Percentiles rank a stretch among this genome's conserved stretches.
These are phyloP conservation scores for Bombus terrestris DNA, from an alignment of 1,140 invertebrate genomes.

Conservation along the genomic window DNA sequence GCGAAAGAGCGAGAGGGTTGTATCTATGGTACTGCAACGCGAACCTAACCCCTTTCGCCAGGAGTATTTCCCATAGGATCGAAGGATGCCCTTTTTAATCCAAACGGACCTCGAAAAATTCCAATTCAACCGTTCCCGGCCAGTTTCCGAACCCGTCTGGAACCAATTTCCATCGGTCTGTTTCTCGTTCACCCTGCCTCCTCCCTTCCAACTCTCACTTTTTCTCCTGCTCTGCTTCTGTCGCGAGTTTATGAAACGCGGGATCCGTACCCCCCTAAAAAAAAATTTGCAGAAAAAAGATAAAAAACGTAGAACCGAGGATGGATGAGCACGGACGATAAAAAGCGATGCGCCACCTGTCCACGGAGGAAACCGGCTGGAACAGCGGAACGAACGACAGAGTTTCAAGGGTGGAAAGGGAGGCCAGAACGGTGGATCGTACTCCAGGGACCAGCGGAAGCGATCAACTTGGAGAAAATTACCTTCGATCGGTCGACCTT, in stretches of 20 bases:
- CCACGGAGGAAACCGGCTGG: background rate
- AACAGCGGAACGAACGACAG: background rate
- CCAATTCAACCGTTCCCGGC: conserved; percentile 42
- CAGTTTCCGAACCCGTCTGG: conserved; percentile 32
- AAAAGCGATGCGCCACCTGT: conserved; percentile 1
- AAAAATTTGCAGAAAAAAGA: background rate
- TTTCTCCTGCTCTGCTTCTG: background rate
- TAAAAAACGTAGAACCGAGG: background rate
- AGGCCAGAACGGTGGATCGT: conserved; percentile 40
- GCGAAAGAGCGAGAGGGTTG: background rate
- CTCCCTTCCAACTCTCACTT: background rate
- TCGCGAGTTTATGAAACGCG: conserved; percentile 44
- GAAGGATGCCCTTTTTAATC: conserved; percentile 58
- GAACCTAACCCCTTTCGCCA: conserved; percentile 43
- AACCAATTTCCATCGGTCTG: conserved; percentile 54
- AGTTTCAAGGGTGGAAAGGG: background rate
- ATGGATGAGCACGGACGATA: conserved; percentile 11
- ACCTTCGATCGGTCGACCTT: conserved; percentile 67
- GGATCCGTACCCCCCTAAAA: background rate
- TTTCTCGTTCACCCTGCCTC: background rate
- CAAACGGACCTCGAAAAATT: conserved; percentile 53
- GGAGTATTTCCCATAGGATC: conserved; percentile 59
- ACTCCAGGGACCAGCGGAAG: conserved; percentile 53
- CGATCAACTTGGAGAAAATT: conserved; percentile 64
- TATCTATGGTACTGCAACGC: conserved; percentile 9